These are phyloP conservation scores for Myotis vivesi DNA, from an alignment of 2,797 vertebrate genomes.

Conservation along the genomic window DNA sequence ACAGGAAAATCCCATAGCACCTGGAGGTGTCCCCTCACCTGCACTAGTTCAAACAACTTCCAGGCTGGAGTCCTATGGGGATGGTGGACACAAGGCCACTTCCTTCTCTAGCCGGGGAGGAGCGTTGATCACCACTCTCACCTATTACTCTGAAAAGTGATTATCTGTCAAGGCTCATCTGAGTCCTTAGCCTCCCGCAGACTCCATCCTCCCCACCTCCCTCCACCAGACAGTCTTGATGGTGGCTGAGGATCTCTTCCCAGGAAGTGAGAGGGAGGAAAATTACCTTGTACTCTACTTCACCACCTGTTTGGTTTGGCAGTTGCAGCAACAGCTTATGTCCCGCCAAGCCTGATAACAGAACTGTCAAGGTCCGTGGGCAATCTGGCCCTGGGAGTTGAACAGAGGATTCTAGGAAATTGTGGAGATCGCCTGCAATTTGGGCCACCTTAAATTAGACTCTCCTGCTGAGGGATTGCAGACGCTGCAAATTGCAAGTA, in stretches of 20 bases:
- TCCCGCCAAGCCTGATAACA: constrained; percentile 55
- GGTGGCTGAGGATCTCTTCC: neutral
- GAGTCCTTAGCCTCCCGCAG: neutral
- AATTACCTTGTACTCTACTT: neutral
- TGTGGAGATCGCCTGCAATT: constrained; percentile 43
- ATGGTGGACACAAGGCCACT: neutral
- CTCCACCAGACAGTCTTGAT: neutral
- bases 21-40: neutral
- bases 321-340: neutral
- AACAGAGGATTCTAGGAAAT: constrained; percentile 42
- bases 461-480: constrained; percentile 39
- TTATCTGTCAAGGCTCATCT: constrained; percentile 14
- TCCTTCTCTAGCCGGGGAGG: neutral
- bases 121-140: accelerated
- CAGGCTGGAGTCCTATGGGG: neutral
- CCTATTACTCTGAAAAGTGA: neutral
- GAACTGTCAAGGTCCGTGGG: neutral
- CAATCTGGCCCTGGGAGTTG: constrained; percentile 15
- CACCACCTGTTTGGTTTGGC: constrained; percentile 5
- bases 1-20: neutral
- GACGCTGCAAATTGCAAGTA: constrained; percentile 4
- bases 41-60: neutral
- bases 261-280: neutral
- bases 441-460: constrained; percentile 48
- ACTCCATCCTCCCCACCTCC: neutral